phyloP scores from a whole-genome alignment of 2,888 invertebrate species.

The Branchipolynoe longqiensis region DNA sequence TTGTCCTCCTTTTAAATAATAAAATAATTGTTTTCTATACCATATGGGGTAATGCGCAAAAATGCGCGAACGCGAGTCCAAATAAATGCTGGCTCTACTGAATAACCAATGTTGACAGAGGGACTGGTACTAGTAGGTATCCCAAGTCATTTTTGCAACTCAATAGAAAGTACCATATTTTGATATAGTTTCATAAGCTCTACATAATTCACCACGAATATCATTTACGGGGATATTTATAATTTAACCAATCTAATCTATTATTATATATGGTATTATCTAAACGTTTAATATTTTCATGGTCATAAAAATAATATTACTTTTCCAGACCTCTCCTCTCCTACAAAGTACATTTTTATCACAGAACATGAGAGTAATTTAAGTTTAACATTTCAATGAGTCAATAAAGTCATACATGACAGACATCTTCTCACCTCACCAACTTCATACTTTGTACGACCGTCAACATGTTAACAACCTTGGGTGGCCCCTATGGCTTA shows the following conservation, averaged over 20 bases:
- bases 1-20: too few relatives aligned
- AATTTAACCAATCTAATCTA: not conserved
- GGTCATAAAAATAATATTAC: not conserved
- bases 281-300: not conserved
- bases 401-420: not conserved
- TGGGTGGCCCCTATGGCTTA: not conserved
- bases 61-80: too few relatives aligned
- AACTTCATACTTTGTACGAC: not conserved
- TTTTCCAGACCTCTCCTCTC: too few relatives aligned
- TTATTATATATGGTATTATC: not conserved
- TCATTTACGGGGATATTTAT: not conserved
- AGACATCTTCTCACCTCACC: not conserved
- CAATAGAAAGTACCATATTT: too few relatives aligned
- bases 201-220: too few relatives aligned
- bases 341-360: not conserved
- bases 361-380: not conserved
- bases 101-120: too few relatives aligned
- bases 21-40: too few relatives aligned
- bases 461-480: not conserved
- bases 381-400: not conserved
- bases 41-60: too few relatives aligned
- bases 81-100: too few relatives aligned
- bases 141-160: too few relatives aligned
- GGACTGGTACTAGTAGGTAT: too few relatives aligned
- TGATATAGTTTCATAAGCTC: too few relatives aligned